Evolutionary conservation across 1,140 invertebrate genomes (phyloP).

Genomic region (Zaprionus inermis): DNA sequence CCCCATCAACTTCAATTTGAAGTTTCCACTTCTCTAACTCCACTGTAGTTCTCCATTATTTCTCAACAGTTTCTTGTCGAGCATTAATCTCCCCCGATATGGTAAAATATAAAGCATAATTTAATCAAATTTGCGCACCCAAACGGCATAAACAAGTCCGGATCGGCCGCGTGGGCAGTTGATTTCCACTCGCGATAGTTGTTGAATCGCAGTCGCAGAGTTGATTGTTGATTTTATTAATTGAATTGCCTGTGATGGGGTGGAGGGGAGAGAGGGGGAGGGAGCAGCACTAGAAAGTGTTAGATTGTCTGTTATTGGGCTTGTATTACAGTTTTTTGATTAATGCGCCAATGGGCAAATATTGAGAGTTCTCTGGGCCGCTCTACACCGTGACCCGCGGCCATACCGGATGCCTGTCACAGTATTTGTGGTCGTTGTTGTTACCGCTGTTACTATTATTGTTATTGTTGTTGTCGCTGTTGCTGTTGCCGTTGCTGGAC

Average conservation of each 20-base stretch:
- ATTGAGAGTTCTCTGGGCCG: conserved; percentile 25
- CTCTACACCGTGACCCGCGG: conserved; percentile 19
- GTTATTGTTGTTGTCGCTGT: conserved; percentile 52
- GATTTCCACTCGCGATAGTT: conserved; percentile 73
- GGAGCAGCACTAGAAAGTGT: conserved; percentile 57
- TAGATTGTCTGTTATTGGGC: conserved; percentile 78
- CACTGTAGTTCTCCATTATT: neutral
- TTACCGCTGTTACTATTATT: conserved; percentile 17
- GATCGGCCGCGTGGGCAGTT: conserved; percentile 59
- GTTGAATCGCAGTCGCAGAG: conserved; percentile 49
- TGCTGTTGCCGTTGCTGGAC: conserved; percentile 60
- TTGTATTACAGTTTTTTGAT: conserved; percentile 75
- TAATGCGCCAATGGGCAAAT: conserved; percentile 58
- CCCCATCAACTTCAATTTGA: too few relatives aligned
- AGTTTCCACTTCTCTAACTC: neutral
- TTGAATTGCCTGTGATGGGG: conserved; percentile 60
- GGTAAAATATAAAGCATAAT: conserved; percentile 67
- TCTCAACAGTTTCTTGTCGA: neutral
- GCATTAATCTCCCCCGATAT: conserved; percentile 16
- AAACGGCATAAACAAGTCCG: conserved; percentile 38
- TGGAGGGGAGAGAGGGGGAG: neutral
- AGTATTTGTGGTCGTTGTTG: conserved; percentile 48
- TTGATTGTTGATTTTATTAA: conserved; percentile 76
- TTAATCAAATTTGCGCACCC: conserved; percentile 66
- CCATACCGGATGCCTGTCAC: conserved; percentile 52